phyloP scores from a whole-genome alignment of 1,140 invertebrate genomes.

The Pentalonia nigronervosa region DNA sequence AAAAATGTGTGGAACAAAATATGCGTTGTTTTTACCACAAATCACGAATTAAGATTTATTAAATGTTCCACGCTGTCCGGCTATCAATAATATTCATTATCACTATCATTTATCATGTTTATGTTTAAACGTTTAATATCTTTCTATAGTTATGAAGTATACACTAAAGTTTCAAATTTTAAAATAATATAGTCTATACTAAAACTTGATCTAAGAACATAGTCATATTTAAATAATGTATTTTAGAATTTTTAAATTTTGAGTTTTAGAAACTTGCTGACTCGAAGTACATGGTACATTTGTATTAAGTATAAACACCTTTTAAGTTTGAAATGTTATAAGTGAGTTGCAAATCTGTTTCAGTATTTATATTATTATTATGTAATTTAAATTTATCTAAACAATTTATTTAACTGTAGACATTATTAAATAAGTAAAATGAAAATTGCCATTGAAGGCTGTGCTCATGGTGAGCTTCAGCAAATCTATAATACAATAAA shows the following conservation, averaged over 20 bases:
- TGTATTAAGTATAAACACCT: background rate
- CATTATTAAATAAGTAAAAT: slow-evolving; percentile 67
- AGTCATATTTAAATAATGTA: no score
- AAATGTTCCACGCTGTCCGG: no score
- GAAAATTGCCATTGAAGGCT: slow-evolving; percentile 96
- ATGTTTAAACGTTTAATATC: no score
- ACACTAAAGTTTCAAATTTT: no score
- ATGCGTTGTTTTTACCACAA: no score
- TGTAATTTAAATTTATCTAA: background rate
- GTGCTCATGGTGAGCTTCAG: slow-evolving; percentile 96
- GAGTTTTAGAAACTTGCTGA: background rate
- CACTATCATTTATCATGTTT: no score
- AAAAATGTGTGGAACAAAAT: no score
- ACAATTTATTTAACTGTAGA: background rate
- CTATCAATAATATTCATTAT: no score
- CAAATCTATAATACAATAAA: slow-evolving; percentile 89
- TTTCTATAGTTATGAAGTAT: no score
- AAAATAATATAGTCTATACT: no score
- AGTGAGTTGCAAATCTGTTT: background rate
- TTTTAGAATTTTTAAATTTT: background rate
- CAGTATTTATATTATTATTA: background rate
- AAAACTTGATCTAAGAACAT: no score
- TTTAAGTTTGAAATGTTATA: background rate
- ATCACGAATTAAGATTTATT: no score
- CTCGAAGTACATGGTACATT: background rate